These are phyloP conservation scores for Cavia porcellus DNA, from an alignment of 2,113 vertebrate species.

Conservation along the genomic window DNA sequence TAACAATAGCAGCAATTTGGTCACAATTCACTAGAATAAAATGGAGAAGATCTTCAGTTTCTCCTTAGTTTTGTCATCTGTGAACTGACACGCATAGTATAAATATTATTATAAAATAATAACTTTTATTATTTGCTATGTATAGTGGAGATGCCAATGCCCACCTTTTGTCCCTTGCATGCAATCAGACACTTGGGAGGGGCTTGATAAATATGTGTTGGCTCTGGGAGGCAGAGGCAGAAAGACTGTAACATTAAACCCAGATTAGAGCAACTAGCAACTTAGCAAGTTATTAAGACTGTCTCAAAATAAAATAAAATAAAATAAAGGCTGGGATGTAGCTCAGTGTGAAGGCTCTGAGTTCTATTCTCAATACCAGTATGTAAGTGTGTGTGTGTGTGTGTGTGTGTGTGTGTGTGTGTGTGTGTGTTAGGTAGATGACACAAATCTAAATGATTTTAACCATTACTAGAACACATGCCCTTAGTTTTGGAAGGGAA, in stretches of 20 bases:
- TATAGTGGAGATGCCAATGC: background rate
- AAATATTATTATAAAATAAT: no score
- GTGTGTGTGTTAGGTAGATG: background rate
- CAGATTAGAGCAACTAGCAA: background rate
- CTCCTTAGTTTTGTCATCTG: constrained; percentile 19
- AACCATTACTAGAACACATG: background rate
- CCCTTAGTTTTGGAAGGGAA: background rate
- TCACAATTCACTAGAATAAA: background rate
- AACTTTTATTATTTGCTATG: background rate
- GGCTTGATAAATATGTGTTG: background rate
- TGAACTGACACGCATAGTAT: background rate
- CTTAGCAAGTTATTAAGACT: background rate
- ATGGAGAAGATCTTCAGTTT: background rate
- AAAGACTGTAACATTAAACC: background rate
- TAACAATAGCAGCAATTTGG: background rate
- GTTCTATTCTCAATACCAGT: background rate
- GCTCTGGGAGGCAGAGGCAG: background rate
- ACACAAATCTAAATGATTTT: background rate
- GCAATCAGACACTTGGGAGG: background rate
- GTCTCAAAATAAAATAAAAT: background rate
- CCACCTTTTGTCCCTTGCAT: background rate
- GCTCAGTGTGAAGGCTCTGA: background rate
- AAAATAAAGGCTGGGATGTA: background rate
- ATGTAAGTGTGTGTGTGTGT: background rate
- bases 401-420: background rate